These are phyloP conservation scores for Chaitophorus viminalis DNA, from an alignment of 2,888 invertebrate species.

Conservation along the genomic window DNA sequence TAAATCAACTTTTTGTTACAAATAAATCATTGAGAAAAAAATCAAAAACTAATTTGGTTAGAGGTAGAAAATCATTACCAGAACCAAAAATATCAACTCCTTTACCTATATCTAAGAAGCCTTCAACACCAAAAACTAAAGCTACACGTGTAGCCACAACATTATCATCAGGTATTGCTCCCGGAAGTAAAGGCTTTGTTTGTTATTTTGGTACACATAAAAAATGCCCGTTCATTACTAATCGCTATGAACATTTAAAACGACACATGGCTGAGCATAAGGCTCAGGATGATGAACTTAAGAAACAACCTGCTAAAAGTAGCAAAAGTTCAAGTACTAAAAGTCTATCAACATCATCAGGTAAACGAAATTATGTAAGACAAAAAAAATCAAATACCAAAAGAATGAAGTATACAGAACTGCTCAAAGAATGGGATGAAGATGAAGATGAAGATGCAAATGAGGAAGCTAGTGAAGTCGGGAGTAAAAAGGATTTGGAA, in stretches of 20 bases:
- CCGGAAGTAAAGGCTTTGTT: neutral
- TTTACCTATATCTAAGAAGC: neutral
- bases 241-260: neutral
- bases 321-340: neutral
- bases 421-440: neutral
- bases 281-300: neutral
- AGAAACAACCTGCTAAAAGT: neutral
- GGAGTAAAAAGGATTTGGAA: no score
- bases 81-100: neutral
- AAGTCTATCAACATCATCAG: neutral
- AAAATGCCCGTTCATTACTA: neutral
- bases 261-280: neutral
- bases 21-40: neutral
- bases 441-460: neutral
- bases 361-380: neutral
- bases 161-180: no score
- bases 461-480: neutral
- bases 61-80: neutral
- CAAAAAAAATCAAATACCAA: neutral
- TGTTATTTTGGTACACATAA: neutral
- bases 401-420: constrained; percentile 3
- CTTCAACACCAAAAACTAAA: neutral
- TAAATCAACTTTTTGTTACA: neutral
- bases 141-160: neutral
- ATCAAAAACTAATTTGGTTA: neutral